phyloP scores from a whole-genome alignment of 1,140 invertebrate genomes.

The Heliconius hermathena region DNA sequence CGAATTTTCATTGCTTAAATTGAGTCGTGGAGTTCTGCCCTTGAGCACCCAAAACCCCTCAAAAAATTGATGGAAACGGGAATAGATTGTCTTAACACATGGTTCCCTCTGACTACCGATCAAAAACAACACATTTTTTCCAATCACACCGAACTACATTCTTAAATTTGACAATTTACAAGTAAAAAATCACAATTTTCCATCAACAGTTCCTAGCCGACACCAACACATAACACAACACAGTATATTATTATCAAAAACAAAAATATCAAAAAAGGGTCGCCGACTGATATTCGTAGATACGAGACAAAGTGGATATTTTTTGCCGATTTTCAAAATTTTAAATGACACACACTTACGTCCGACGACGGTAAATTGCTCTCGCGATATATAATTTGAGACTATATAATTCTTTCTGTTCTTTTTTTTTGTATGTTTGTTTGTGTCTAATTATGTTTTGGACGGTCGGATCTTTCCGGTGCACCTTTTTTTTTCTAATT shows the following conservation, averaged over 20 bases:
- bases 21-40: no score
- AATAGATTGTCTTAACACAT: neutral
- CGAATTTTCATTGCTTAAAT: no score
- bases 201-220: no score
- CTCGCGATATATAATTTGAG: conserved; percentile 62
- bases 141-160: no score
- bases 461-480: conserved; percentile 50
- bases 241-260: no score
- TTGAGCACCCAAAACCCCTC: neutral
- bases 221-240: no score
- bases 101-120: neutral
- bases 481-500: conserved; percentile 40
- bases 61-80: neutral
- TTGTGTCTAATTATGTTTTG: conserved; percentile 53
- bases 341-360: conserved; percentile 53
- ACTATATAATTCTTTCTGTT: conserved; percentile 58
- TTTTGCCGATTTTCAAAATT: conserved; percentile 45
- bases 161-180: no score
- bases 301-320: conserved; percentile 33
- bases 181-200: no score
- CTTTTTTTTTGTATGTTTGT: conserved; percentile 59
- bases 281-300: conserved; percentile 45
- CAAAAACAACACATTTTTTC: no score
- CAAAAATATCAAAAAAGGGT: conserved; percentile 21
- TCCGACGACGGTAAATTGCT: conserved; percentile 50